Conservation (phyloP, 2,113 vertebrate genomes). For the Ascaphus truei region DNA sequence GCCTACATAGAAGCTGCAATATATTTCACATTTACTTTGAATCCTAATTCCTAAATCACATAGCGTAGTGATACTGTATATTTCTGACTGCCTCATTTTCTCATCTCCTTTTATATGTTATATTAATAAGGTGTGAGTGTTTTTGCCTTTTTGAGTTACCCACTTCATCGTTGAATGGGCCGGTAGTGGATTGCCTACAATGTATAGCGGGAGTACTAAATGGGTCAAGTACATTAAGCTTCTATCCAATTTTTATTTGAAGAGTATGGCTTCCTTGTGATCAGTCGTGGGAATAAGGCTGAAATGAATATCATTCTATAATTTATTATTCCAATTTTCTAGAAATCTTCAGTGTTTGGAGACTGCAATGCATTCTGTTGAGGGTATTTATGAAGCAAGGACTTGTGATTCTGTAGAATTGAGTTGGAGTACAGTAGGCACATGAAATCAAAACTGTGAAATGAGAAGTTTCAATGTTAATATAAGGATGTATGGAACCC, state of each 20-base stretch:
- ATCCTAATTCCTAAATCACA: slow-evolving; percentile 9
- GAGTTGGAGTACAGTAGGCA: no score
- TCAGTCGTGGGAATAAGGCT: background rate
- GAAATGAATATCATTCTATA: background rate
- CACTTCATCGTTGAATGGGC: slow-evolving; percentile 1
- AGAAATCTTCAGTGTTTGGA: no score
- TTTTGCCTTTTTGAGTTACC: background rate
- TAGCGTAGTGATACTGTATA: background rate
- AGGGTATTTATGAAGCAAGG: no score
- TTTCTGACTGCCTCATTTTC: background rate
- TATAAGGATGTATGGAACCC: no score
- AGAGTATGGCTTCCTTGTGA: background rate
- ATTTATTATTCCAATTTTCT: background rate
- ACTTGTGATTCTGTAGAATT: no score
- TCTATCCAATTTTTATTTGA: slow-evolving; percentile 5
- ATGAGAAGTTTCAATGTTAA: no score
- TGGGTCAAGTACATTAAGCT: slow-evolving; percentile 1
- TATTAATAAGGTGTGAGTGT: background rate
- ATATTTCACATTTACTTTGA: background rate
- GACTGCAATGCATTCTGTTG: no score
- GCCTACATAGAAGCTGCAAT: background rate
- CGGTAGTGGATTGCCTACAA: slow-evolving; percentile 6
- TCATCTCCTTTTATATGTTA: background rate
- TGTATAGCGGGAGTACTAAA: background rate
- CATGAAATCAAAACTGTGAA: no score